Evolutionary conservation across 2,888 invertebrate species (phyloP).

Genomic region (Crepidodera aurea): DNA sequence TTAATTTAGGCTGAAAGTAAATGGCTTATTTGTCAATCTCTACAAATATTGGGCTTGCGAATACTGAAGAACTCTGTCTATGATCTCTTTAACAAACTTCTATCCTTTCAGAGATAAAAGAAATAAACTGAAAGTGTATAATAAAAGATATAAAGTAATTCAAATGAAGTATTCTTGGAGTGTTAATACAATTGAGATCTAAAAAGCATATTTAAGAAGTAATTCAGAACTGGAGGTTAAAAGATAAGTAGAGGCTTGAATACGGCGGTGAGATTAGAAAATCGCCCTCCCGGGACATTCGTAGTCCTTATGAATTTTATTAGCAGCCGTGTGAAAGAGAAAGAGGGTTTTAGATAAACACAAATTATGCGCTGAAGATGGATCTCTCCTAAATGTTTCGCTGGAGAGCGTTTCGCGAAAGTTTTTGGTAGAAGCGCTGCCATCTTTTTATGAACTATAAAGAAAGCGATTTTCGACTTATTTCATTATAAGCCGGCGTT

Average conservation of each 20-base stretch:
- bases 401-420: conserved; percentile 11
- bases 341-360: conserved; percentile 46
- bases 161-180: conserved; percentile 33
- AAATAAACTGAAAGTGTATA: conserved; percentile 14
- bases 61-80: neutral
- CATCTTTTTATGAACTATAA: conserved; percentile 27
- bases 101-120: neutral
- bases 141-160: conserved; percentile 36
- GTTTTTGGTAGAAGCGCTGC: conserved; percentile 4
- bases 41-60: neutral
- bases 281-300: conserved; percentile 52
- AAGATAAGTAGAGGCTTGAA: conserved; percentile 46
- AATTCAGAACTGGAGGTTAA: conserved; percentile 43
- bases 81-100: neutral
- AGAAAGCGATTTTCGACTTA: conserved; percentile 18
- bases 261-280: conserved; percentile 50
- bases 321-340: conserved; percentile 36
- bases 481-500: conserved; percentile 23
- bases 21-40: too few relatives aligned
- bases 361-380: conserved; percentile 45
- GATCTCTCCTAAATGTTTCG: conserved; percentile 34
- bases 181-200: conserved; percentile 41
- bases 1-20: too few relatives aligned
- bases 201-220: conserved; percentile 48
- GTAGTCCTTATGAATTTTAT: conserved; percentile 51